A percentile compares a stretch with the other conserved stretches of the same genome.
These are phyloP conservation scores for Penaeus indicus DNA, from an alignment of 1,140 invertebrate genomes.

Conservation along the genomic window DNA sequence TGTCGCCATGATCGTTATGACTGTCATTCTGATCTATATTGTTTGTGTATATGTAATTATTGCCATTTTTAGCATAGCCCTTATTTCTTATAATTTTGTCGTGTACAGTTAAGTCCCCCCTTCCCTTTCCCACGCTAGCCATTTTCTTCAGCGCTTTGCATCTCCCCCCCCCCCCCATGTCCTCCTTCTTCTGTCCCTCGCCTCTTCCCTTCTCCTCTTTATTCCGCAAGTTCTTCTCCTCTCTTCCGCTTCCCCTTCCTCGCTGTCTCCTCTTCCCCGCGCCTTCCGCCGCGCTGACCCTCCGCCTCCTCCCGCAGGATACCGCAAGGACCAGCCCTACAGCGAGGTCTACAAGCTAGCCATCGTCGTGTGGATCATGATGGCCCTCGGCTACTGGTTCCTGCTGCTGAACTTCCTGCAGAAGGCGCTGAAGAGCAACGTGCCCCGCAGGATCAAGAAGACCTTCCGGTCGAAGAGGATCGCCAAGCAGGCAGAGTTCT, in stretches of 20 bases:
- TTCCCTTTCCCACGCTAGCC: too few species aligned
- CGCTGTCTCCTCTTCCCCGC: neutral
- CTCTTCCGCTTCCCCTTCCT: neutral
- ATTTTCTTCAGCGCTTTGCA: neutral
- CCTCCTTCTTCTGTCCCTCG: neutral
- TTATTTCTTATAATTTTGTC: too few species aligned
- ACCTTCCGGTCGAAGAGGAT: conserved; percentile 48
- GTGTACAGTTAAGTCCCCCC: too few species aligned
- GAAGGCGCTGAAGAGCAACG: conserved; percentile 67
- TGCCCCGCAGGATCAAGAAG: conserved; percentile 58
- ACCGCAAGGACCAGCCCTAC: conserved; percentile 29
- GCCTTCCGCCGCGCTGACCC: neutral
- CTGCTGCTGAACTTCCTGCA: conserved; percentile 71
- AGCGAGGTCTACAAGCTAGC: conserved; percentile 69
- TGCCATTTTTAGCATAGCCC: too few species aligned
- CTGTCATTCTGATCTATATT: too few species aligned
- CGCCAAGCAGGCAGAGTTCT: conserved; percentile 62
- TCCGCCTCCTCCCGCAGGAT: conserved; percentile 47
- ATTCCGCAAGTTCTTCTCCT: neutral
- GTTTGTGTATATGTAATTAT: neutral
- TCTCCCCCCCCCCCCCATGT: neutral
- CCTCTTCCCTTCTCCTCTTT: neutral
- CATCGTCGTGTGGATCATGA: conserved; percentile 70
- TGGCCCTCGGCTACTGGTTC: conserved; percentile 71
- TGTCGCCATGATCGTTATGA: too few species aligned